Base-by-base conservation (phyloP, 2,113 vertebrate genomes). In the Picathartes gymnocephalus region DNA sequence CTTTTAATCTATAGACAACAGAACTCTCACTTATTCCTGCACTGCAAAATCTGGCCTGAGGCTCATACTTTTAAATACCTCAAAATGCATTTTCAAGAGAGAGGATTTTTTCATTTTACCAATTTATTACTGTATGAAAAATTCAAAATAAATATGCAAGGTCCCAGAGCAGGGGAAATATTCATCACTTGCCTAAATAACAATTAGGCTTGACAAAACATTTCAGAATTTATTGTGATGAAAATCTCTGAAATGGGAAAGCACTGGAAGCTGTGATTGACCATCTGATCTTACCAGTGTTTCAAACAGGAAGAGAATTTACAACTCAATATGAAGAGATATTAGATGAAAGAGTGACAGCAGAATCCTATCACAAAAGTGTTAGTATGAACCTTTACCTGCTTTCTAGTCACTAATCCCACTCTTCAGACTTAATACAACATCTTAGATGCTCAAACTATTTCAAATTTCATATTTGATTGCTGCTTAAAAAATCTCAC, bases 101-200 rank as follows among this genome's bases (percentile, higher is more conserved):
- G 64, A 88, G 68, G 82, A 78, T 94, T 95, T 94, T 96, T 95
- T 93, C 90, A 71, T 84, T 83, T 68, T 90, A 86, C 65, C 58
- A 78, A 94, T 93, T 92, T 96, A 86, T 93, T 54, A 60, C 76
- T 81, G 66, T 87, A 88, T 83, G 72, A 93, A 96, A 93, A 94
- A 88, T 86, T 92, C 60, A 92, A 83, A 97, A 83, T 65, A 90
- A 93, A 95, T 90, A 89, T 88, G 56, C 64, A 82, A 62, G 73
- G 78, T 85, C 78, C 28, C 69, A 92, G 57, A 93, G 64, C 19
- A 81, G 48, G 6, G 22, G 23, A 25, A 58, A 77, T 31, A 92
- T 60, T 71, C 25, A 68, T 57, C 80, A 68, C 48, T 90, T 78
- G 42, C 33, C 76, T 86, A 93, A 94, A 83, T 44, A 95, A 80